These are phyloP conservation scores for Microplitis deprimator DNA, from an alignment of 2,888 invertebrate genomes.

Conservation along the genomic window DNA sequence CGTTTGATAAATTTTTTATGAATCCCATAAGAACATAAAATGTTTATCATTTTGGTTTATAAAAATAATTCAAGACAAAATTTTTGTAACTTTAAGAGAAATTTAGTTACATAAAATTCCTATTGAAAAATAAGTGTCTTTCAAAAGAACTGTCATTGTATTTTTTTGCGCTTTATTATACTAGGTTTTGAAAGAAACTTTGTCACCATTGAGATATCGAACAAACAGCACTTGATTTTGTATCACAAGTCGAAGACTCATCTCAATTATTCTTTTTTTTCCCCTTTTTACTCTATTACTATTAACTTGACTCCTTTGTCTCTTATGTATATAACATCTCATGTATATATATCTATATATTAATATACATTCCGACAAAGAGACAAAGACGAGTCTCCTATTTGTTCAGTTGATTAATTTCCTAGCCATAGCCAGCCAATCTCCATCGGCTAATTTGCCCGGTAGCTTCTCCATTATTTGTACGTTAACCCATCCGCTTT, in stretches of 20 bases:
- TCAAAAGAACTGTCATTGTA: background rate
- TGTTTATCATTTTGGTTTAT: background rate
- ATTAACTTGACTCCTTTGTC: background rate
- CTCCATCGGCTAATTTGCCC: conserved; percentile 18
- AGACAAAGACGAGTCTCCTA: background rate
- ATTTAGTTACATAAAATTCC: background rate
- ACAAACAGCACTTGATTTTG: background rate
- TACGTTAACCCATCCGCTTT: background rate
- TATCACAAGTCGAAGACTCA: background rate
- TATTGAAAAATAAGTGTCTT: background rate
- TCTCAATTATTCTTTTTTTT: background rate
- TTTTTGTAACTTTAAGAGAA: background rate
- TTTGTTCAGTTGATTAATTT: conserved; percentile 24
- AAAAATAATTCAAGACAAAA: background rate
- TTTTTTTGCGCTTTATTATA: background rate
- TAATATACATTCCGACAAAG: background rate
- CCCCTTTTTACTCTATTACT: background rate
- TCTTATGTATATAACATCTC: background rate
- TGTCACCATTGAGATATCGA: background rate
- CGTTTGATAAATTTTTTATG: background rate
- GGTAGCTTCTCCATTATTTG: background rate
- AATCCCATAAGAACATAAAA: background rate
- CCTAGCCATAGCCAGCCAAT: conserved; percentile 12
- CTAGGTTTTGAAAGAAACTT: background rate
- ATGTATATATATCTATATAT: background rate